These are phyloP conservation scores for Lapara coniferarum DNA, from an alignment of 2,888 invertebrate species.

Conservation along the genomic window DNA sequence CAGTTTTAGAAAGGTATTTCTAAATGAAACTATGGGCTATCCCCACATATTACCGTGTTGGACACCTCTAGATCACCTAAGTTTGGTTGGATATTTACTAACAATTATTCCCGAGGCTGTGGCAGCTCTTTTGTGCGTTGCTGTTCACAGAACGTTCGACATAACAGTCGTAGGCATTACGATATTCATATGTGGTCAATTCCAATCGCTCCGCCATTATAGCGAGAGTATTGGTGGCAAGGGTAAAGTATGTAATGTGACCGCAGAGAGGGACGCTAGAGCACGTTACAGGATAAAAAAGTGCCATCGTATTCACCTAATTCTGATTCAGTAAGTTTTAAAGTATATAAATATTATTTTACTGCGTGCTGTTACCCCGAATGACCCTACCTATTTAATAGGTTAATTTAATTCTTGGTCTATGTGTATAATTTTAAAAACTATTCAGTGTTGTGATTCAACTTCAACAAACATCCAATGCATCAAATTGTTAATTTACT, in stretches of 20 bases:
- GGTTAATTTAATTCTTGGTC: too few species aligned
- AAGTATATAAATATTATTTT: too few species aligned
- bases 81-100: slow-evolving; percentile 49
- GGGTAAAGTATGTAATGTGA: slow-evolving; percentile 44
- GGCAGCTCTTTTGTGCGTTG: slow-evolving; percentile 58
- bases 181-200: slow-evolving; percentile 69
- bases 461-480: too few species aligned
- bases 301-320: slow-evolving; percentile 55
- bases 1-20: slow-evolving; percentile 39
- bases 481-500: too few species aligned
- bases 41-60: slow-evolving; percentile 68
- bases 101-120: slow-evolving; percentile 53
- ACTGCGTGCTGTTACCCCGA: too few species aligned
- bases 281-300: slow-evolving; percentile 60
- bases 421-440: too few species aligned
- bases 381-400: too few species aligned
- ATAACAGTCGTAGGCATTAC: slow-evolving; percentile 59
- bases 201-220: slow-evolving; percentile 51
- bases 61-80: slow-evolving; percentile 53
- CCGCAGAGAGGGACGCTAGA: slow-evolving; percentile 49
- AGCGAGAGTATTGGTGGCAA: slow-evolving; percentile 59
- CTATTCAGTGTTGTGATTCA: too few species aligned
- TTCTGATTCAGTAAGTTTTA: slow-evolving; percentile 55
- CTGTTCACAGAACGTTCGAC: slow-evolving; percentile 63
- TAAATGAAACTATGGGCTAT: slow-evolving; percentile 35